Evolutionary conservation across 2,797 vertebrate genomes (phyloP).

Genomic region (Sciurus vulgaris): DNA sequence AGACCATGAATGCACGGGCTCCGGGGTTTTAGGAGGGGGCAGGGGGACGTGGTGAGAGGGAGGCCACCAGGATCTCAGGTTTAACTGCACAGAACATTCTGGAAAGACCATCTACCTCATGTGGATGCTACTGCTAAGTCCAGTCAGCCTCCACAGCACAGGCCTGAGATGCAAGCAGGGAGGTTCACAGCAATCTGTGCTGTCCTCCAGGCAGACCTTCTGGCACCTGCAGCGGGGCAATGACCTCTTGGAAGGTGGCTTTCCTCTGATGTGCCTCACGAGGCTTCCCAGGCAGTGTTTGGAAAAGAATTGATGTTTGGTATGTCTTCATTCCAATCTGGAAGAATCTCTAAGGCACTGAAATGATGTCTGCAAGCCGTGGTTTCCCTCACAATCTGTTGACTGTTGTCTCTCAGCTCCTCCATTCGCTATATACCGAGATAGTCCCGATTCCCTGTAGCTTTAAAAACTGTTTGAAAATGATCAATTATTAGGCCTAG

Average conservation of each 20-base stretch:
- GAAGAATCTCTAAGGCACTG: background rate
- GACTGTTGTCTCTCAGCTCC: background rate
- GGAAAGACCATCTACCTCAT: background rate
- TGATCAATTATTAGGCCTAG: background rate
- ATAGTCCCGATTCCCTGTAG: background rate
- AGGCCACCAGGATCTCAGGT: background rate
- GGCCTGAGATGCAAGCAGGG: background rate
- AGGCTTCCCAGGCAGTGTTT: background rate
- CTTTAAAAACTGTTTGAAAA: background rate
- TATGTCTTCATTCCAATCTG: background rate
- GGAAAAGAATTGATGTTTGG: background rate
- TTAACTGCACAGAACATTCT: background rate
- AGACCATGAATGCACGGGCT: accelerated
- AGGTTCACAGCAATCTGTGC: background rate
- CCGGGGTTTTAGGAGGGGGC: too few relatives aligned
- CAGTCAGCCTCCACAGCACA: background rate
- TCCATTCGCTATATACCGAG: background rate
- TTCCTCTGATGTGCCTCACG: background rate
- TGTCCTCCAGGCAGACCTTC: background rate
- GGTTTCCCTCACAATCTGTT: background rate
- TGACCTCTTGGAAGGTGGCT: background rate
- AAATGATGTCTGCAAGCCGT: background rate
- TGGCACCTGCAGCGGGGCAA: background rate
- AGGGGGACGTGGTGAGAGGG: background rate
- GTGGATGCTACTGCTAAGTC: background rate